Base-by-base conservation (phyloP, 2,888 invertebrate genomes). In the Agriopis marginaria region DNA sequence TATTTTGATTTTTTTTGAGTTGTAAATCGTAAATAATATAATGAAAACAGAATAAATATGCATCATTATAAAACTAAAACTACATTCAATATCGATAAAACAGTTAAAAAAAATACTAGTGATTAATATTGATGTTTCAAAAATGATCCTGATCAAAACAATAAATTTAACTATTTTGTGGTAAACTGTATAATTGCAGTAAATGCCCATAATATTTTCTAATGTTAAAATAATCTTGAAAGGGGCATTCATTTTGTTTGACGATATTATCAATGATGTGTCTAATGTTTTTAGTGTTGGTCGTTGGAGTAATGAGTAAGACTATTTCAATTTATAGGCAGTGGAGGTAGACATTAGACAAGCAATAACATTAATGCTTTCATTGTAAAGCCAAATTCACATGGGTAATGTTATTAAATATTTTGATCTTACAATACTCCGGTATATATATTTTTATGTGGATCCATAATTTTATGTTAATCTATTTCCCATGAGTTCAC, bases 161-260 rank as follows among this genome's bases (percentile, higher is more conserved):
- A 58, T 23, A 1, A 12, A 23, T 32, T 58, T 45, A 0, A 12
- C 10, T 58, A n/a, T 45, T 58, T 7, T 23, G 32, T 23, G 1
- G 7, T 32, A 45, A 58, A 8, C 3, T 3, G 7, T 12, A 58
- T 45, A 45, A 14, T 40, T 55, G 3, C 55, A 40, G n/a, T 42
- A 42, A 9, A 42, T 7, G 6, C 40, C 40, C n/a, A 42, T 10
- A 14, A 42, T 42, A 40, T 55, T 55, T 55, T 55, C 54, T 54
- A 54, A 7, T 0, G 8, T n/a, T 9, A 54, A 11, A 12, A 39
- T 12, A 39, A 54, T 4, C 7, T 40, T 54, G 1, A 54, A 2
- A 68, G 40, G 53, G 10, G 10, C 32, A 32, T 47, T 59, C 17
- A 58, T 45, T 58, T 23, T 51, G 17, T 17, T 17, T 51, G 5